Conservation (phyloP, 92 coral and sea anemone genomes). For the Zoanthus sansibaricus region DNA sequence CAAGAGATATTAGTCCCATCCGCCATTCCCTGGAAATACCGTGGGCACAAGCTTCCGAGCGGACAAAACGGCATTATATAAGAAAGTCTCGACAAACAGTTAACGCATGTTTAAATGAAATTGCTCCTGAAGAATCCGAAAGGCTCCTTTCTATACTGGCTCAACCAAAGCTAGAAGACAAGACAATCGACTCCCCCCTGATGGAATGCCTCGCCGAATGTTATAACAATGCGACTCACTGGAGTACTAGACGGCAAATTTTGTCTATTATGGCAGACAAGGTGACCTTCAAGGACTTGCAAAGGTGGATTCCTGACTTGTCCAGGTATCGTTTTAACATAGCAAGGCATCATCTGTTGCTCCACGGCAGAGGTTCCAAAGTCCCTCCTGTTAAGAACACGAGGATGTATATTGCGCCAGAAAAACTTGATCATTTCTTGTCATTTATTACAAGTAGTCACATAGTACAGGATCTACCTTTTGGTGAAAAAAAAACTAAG, state of each 20-base stretch:
- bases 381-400: conserved; percentile 44
- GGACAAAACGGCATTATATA: conserved; percentile 51
- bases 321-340: conserved; percentile 64
- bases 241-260: conserved; percentile 67
- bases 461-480: conserved; percentile 69
- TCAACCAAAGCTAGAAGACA: conserved; percentile 28
- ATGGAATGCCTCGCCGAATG: conserved; percentile 63
- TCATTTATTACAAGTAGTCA: conserved; percentile 65
- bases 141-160: conserved; percentile 35
- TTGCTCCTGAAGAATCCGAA: conserved; percentile 57
- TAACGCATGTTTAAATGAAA: conserved; percentile 53
- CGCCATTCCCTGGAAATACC: too few species aligned
- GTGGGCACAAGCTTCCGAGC: too few species aligned
- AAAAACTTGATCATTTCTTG: conserved; percentile 62
- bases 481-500: conserved; percentile 65
- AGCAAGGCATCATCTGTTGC: conserved; percentile 64
- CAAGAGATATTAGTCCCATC: too few species aligned
- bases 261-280: conserved; percentile 69
- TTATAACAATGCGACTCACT: conserved; percentile 61
- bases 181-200: conserved; percentile 54
- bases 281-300: conserved; percentile 52
- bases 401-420: conserved; percentile 63
- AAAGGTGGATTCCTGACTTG: conserved; percentile 59
- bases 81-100: conserved; percentile 67
- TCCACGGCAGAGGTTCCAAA: conserved; percentile 67